A percentile compares a stretch with the other conserved stretches of the same genome.
These are phyloP conservation scores for Mormyrops boulengeri DNA, from an alignment of 2,797 vertebrate species.

Conservation along the genomic window DNA sequence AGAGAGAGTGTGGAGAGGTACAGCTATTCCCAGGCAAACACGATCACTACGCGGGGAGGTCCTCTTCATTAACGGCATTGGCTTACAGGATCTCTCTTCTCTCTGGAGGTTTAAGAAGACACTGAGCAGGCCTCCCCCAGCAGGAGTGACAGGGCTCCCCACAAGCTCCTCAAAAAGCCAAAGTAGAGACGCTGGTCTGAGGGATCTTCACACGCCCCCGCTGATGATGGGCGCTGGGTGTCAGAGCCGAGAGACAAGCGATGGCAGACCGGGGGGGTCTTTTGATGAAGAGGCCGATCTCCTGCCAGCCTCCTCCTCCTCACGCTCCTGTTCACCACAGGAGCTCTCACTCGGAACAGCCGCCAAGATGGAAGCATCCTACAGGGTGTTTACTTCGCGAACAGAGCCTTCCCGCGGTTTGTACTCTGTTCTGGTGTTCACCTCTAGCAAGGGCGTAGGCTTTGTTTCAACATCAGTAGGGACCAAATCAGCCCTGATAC, in stretches of 20 bases:
- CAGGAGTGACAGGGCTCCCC: constrained; percentile 42
- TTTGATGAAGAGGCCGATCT: constrained; percentile 33
- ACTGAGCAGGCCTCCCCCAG: background rate
- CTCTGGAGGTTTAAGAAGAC: background rate
- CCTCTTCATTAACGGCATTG: background rate
- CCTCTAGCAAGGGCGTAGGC: constrained; percentile 34
- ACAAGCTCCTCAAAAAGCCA: constrained; percentile 65
- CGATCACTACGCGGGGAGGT: background rate
- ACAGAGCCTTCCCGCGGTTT: constrained; percentile 8
- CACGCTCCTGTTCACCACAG: constrained; percentile 44
- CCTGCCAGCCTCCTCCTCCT: constrained; percentile 40
- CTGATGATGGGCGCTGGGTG: constrained; percentile 27
- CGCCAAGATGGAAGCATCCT: constrained; percentile 28
- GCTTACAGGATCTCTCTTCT: background rate
- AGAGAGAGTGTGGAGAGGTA: background rate
- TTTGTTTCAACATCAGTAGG: background rate
- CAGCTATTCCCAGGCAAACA: background rate
- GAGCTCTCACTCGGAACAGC: constrained; percentile 39
- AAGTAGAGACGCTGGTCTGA: background rate
- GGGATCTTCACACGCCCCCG: constrained; percentile 30
- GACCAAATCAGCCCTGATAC: background rate
- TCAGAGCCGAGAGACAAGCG: background rate
- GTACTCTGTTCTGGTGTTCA: constrained; percentile 29
- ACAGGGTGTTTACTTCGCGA: constrained; percentile 47
- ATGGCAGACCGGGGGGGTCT: constrained; percentile 20